Evolutionary conservation across 1,140 invertebrate genomes (phyloP).

Genomic region (Atta colombica): DNA sequence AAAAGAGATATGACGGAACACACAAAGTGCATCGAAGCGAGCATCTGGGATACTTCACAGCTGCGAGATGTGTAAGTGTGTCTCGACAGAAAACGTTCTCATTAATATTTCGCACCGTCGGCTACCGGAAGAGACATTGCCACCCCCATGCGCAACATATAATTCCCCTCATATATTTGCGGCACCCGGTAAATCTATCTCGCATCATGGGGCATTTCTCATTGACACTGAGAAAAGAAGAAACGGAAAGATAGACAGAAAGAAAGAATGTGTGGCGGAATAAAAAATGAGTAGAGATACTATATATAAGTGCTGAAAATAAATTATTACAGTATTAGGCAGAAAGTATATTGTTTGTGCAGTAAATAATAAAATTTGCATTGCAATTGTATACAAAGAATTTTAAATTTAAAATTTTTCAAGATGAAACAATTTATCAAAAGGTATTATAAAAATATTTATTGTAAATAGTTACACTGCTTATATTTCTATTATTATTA

Average conservation of each 20-base stretch:
- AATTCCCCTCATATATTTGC: slow-evolving; percentile 62
- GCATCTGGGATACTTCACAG: slow-evolving; percentile 62
- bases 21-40: slow-evolving; percentile 63
- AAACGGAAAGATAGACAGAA: slow-evolving; percentile 29
- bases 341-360: background rate
- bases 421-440: background rate
- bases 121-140: slow-evolving; percentile 61
- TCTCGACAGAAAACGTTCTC: slow-evolving; percentile 59
- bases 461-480: background rate
- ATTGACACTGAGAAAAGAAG: slow-evolving; percentile 50
- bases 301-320: background rate
- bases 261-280: slow-evolving; percentile 1
- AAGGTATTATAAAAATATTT: background rate
- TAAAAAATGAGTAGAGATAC: background rate
- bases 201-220: slow-evolving; percentile 49
- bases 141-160: slow-evolving; percentile 50
- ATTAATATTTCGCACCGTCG: slow-evolving; percentile 61
- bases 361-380: background rate
- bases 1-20: slow-evolving; percentile 40
- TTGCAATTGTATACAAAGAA: background rate
- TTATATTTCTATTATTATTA: background rate
- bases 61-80: slow-evolving; percentile 55
- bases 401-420: background rate
- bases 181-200: slow-evolving; percentile 57
- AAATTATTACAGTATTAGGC: background rate